Base-by-base conservation (phyloP, 2,797 vertebrate genomes). In the Paramormyrops hopkinsi region DNA sequence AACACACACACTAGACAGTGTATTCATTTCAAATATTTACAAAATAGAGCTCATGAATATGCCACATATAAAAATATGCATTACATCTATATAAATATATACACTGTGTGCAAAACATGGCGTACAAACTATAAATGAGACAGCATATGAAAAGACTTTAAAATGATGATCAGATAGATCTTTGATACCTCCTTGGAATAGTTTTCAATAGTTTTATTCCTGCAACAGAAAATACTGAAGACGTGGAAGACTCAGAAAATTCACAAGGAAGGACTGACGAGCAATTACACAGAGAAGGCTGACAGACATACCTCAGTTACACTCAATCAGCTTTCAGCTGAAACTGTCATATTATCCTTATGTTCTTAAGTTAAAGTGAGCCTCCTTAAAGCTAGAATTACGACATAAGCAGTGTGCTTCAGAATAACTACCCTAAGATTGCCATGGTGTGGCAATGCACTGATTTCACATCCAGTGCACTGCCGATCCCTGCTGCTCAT, bases 71-170 rank as follows among this genome's bases (percentile, higher is more conserved):
- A 97, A 97, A 98, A 97, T 98, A 98, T 97, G 98, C 97, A 94
- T 97, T 95, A 97, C 97, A 96, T 96, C 93, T 96, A 95, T 96
- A 96, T 91, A 95, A 84, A 96, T 99, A 96, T 99, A 98, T 98
- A 99, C 97, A 97, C 96, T 99, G 98, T 99, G 98, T 99, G 99
- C 99, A 98, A 98, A 94, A 92, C 97, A 98, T 97, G 97, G 97
- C 97, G 95, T 97, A 97, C 96, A 95, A 95, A 97, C 92, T 93
- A 95, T 91, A 94, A 93, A 95, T 95, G 94, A 96, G 97, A 96
- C 96, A 93, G 93, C 92, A 95, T 94, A 91, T 93, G 94, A 96
- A 95, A 54, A 83, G 82, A 14, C 44, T 29, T 62, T 59, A 54
- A 62, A 84, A 88, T 46, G 53, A 53, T 59, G 79, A 84, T 29